Base-by-base conservation (phyloP, 1,140 invertebrate genomes). In the Venturia canescens region DNA sequence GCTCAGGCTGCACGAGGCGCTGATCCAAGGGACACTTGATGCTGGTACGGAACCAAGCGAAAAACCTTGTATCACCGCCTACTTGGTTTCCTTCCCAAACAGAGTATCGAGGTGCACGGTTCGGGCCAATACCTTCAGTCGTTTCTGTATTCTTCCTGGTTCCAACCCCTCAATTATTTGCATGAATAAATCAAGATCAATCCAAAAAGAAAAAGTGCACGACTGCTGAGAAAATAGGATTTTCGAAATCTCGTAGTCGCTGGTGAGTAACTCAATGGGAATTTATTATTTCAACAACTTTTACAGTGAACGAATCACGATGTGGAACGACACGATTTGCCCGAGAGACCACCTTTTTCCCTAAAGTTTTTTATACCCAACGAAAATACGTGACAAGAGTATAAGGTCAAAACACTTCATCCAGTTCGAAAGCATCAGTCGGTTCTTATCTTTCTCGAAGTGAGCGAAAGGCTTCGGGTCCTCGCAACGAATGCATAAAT, bases 401-500 rank as follows among this genome's bases (percentile, higher is more conserved):
- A 63, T 53, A 53, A 63, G 48, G 48, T 60, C 72, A 60, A 26
- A 60, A 60, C 27, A n/a, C 63, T 0, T 1, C 21, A 44, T 44
- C 21, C 38, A 34, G 50, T n/a, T 18, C 29, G 27, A 66, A 77
- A 44, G 66, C 29, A 60, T 71, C 29, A 26, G 21, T 50, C 26
- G 31, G 48, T 7, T 57, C 34, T 44, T 38, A 26, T 78, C 82
- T 44, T 44, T 85, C 86, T 87, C 84, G 84, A 86, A 79, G 83
- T 85, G 83, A 66, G 5, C 85, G 86, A 87, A 89, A 89, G 84
- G 86, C 85, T 88, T 87, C 84, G 85, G 83, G 79, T 60, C 66
- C 70, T 63, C 69, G 66, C 29, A 44, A 78, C 63, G 79, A 83
- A 86, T 90, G 85, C 86, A 90, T 90, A 89, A 90, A 86, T 90